Evolutionary conservation across 2,113 vertebrate genomes (phyloP).

Genomic region (Percina caprodes): DNA sequence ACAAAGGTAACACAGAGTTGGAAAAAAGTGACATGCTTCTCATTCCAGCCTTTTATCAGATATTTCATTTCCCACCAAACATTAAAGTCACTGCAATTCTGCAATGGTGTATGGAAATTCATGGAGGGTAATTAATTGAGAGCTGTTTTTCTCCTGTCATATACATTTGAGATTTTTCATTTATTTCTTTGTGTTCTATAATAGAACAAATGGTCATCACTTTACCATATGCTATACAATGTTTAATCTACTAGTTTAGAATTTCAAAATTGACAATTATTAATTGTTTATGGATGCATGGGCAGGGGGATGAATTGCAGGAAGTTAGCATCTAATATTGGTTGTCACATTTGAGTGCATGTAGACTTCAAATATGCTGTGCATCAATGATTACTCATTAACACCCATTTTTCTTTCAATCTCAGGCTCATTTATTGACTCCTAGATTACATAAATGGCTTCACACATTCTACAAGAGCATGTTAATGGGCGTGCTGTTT

Average conservation of each 20-base stretch:
- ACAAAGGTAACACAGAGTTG: constrained; percentile 46
- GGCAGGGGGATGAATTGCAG: constrained; percentile 36
- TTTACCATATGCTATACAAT: constrained; percentile 16
- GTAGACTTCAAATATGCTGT: constrained; percentile 59
- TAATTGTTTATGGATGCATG: constrained; percentile 57
- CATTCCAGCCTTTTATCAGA: constrained; percentile 32
- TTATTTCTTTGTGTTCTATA: constrained; percentile 44
- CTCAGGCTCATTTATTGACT: constrained; percentile 63
- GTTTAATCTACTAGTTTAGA: constrained; percentile 44
- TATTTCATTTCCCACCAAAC: constrained; percentile 30
- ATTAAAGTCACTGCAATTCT: constrained; percentile 31
- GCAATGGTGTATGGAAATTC: constrained; percentile 32
- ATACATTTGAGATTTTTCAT: constrained; percentile 29
- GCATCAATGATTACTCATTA: constrained; percentile 64
- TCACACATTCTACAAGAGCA: constrained; percentile 41
- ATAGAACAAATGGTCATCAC: constrained; percentile 23
- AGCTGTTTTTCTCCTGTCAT: constrained; percentile 20
- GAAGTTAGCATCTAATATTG: constrained; percentile 43
- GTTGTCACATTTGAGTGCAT: constrained; percentile 59
- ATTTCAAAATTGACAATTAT: constrained; percentile 53
- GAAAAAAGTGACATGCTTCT: constrained; percentile 6
- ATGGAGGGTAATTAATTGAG: constrained; percentile 35
- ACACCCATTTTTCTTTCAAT: constrained; percentile 74
- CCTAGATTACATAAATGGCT: constrained; percentile 54
- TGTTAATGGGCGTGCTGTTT: constrained; percentile 50